Base-by-base conservation (phyloP, 2,888 invertebrate genomes). In the Itoplectis maculator region DNA sequence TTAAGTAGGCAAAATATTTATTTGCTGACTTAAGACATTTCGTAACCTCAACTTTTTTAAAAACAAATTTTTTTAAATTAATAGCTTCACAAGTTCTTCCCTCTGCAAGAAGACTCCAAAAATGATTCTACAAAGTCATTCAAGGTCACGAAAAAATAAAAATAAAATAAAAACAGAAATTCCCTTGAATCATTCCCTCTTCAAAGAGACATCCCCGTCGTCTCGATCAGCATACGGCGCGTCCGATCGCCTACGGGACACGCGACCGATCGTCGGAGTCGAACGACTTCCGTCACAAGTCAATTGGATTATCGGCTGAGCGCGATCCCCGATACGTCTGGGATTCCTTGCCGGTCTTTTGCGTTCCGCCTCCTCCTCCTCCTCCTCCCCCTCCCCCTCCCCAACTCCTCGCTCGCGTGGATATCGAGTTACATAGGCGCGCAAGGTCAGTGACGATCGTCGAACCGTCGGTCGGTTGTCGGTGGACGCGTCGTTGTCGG, bases 361-460 rank as follows among this genome's bases (percentile, higher is more conserved):
- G 29, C 29, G 29, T 29, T 29, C 29, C 29, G 2, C 29, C 29
- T 29, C 29, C 84, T 86, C 84, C 83, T 85, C 78, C 37, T 76
- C 29, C 74, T 72, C 68, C 49, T 63, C n/a, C n/a, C 23, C 61
- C 45, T 77, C 68, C 75, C 73, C 63, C 42, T 59, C 72, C 18
- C 37, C 40, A 9, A n/a, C 54, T 66, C 18, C 15, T 59, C n/a
- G 51, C 68, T 78, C 42, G 54, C 74, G 61, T 68, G 47, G 73
- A 68, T 78, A 78, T 82, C 74, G 76, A 75, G 83, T 81, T 75
- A 49, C 68, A 73, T 29, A 5, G 72, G 83, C 56, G 83, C 56
- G 79, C 83, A 84, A 79, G 79, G 79, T 84, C 78, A 84, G 75
- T 73, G 73, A 82, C 74, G 78, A 82, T 78, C 78, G 59, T 82